Percentiles rank a stretch among this genome's conserved stretches.
phyloP scores from a whole-genome alignment of 2,113 vertebrate species.

The Daboia siamensis region DNA sequence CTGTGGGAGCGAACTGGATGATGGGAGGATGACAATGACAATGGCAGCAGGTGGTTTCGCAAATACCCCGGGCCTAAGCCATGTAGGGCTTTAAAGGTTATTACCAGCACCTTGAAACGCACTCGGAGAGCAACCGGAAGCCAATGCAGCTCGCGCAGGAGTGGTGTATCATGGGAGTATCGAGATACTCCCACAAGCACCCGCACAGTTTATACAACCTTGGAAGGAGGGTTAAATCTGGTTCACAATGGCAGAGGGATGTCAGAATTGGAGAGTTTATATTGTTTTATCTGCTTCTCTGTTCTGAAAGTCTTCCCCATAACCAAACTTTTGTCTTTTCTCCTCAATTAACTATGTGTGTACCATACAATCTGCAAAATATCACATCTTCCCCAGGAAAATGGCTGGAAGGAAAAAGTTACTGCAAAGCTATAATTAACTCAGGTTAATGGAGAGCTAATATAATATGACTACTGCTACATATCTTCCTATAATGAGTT shows the following conservation, averaged over 20 bases:
- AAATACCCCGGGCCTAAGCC: too few species aligned
- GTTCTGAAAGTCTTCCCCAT: background rate
- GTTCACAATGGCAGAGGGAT: background rate
- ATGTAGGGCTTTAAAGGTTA: too few species aligned
- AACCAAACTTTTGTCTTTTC: background rate
- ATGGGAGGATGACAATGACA: too few species aligned
- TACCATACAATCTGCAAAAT: slow-evolving; percentile 27
- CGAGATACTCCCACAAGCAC: too few species aligned
- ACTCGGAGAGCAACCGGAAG: too few species aligned
- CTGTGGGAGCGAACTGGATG: too few species aligned
- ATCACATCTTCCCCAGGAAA: slow-evolving; percentile 36
- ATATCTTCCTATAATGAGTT: slow-evolving; percentile 59
- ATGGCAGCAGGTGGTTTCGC: too few species aligned
- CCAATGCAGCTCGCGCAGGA: too few species aligned
- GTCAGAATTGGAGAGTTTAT: background rate
- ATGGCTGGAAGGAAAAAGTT: slow-evolving; percentile 43
- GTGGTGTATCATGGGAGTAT: too few species aligned
- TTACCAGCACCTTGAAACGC: too few species aligned
- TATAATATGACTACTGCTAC: slow-evolving; percentile 60
- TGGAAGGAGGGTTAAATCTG: background rate
- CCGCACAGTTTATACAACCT: background rate
- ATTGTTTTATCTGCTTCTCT: background rate
- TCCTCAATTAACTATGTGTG: background rate
- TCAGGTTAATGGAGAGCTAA: slow-evolving; percentile 64
- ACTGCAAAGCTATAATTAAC: slow-evolving; percentile 58